Evolutionary conservation across 2,888 invertebrate species (phyloP).

Genomic region (Tuta absoluta): DNA sequence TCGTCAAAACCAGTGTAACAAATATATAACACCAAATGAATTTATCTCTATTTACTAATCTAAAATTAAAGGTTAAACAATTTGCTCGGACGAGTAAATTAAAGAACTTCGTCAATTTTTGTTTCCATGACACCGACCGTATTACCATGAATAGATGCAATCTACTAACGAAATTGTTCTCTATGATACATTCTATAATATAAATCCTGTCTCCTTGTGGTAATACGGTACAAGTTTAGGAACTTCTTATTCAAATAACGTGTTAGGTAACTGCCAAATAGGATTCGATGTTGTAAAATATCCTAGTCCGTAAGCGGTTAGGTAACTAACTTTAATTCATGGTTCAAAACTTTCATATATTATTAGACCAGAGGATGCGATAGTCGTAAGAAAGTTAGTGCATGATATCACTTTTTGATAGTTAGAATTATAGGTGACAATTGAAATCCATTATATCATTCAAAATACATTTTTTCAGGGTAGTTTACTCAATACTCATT

Average conservation of each 20-base stretch:
- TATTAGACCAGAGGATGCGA: conserved; percentile 45
- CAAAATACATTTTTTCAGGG: conserved; percentile 16
- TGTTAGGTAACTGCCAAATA: conserved; percentile 79
- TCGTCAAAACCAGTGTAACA: conserved; percentile 14
- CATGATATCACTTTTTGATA: conserved; percentile 64
- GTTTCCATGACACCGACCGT: conserved; percentile 51
- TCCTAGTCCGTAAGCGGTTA: conserved; percentile 66
- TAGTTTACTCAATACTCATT: conserved; percentile 20
- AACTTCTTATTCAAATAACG: conserved; percentile 54
- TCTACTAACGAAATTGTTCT: not conserved
- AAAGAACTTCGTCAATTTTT: conserved; percentile 58
- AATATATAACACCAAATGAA: conserved; percentile 29
- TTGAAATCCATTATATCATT: conserved; percentile 18
- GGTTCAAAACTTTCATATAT: conserved; percentile 53
- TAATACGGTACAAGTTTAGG: conserved; percentile 28
- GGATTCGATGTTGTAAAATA: conserved; percentile 73
- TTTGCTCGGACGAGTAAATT: conserved; percentile 25
- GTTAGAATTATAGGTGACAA: conserved; percentile 40
- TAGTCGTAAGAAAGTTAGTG: conserved; percentile 53
- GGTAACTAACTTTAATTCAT: conserved; percentile 50
- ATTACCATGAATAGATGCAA: conserved; percentile 28
- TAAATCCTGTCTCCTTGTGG: conserved; percentile 6
- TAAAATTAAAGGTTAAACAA: conserved; percentile 16
- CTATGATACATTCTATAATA: not conserved
- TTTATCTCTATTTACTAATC: conserved; percentile 18